These are phyloP conservation scores for Glaucopsyche alexis DNA, from an alignment of 2,888 invertebrate genomes.

Conservation along the genomic window DNA sequence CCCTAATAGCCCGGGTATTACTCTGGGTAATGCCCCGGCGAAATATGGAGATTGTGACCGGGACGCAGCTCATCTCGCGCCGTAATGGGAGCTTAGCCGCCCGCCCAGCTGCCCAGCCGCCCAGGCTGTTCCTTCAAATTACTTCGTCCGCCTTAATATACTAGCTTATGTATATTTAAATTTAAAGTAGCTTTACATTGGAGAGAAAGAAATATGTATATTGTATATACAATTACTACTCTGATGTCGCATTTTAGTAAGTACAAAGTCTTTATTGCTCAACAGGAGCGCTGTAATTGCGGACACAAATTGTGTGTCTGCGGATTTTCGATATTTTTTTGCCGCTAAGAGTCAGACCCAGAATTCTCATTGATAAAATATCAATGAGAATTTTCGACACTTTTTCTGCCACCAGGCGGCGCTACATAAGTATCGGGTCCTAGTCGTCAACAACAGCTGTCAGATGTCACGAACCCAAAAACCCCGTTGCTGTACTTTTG, in stretches of 20 bases:
- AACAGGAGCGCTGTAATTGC: background rate
- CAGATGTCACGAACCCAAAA: no score
- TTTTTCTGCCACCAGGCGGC: no score
- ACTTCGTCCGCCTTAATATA: background rate
- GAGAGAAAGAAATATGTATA: background rate
- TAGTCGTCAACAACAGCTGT: no score
- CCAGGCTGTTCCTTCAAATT: background rate
- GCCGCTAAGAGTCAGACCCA: no score
- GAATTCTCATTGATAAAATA: no score
- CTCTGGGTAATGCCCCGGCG: background rate
- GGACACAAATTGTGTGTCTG: background rate
- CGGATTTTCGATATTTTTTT: background rate
- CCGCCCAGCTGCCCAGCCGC: background rate
- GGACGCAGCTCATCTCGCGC: conserved; percentile 11
- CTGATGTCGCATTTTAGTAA: background rate
- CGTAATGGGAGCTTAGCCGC: conserved; percentile 11
- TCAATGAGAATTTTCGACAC: no score
- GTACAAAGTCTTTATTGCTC: background rate
- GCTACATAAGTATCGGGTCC: no score
- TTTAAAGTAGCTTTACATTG: background rate
- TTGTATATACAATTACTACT: background rate
- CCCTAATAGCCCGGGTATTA: background rate
- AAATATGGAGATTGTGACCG: conserved; percentile 10
- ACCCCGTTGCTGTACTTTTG: no score
- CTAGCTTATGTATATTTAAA: background rate